phyloP scores from a whole-genome alignment of 2,113 vertebrate species.

The Cheilinus undulatus region DNA sequence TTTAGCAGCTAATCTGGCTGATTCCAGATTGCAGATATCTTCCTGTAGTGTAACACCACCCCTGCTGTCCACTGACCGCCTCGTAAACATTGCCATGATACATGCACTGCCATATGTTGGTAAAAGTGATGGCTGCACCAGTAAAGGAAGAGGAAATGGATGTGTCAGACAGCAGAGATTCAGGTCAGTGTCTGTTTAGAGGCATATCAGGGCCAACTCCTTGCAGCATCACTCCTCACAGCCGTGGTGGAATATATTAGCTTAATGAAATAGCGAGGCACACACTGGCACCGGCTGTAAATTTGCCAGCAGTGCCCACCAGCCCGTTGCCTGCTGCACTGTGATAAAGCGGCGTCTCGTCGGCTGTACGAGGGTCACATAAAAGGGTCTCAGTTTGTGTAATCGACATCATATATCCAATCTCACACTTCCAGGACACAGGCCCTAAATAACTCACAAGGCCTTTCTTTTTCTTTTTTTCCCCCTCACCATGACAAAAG shows the following conservation, averaged over 20 bases:
- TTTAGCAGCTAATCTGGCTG: constrained; percentile 56
- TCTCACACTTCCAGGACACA: constrained; percentile 61
- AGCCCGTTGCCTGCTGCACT: constrained; percentile 17
- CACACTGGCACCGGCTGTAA: constrained; percentile 62
- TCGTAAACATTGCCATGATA: constrained; percentile 43
- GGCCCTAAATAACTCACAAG: constrained; percentile 63
- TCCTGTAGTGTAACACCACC: constrained; percentile 29
- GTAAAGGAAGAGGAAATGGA: constrained; percentile 37
- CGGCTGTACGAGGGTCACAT: constrained; percentile 64
- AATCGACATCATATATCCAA: constrained; percentile 78
- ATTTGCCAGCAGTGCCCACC: constrained; percentile 53
- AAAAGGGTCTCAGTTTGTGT: constrained; percentile 74
- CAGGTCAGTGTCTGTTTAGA: constrained; percentile 67
- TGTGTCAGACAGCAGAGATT: constrained; percentile 62
- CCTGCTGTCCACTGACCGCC: constrained; percentile 11
- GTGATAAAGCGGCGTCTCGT: constrained; percentile 70
- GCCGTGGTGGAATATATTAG: constrained; percentile 78
- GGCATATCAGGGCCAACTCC: constrained; percentile 48
- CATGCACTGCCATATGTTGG: constrained; percentile 34
- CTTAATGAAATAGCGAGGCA: constrained; percentile 76
- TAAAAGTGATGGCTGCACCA: constrained; percentile 38
- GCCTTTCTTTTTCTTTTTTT: constrained; percentile 15
- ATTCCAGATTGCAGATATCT: constrained; percentile 30
- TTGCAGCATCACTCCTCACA: constrained; percentile 47
- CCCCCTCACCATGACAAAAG: constrained; percentile 12